Evolutionary conservation across 2,888 invertebrate species (phyloP), one percentile per base, ranked within the genome.

Genomic region (Melinopterus prodromus): DNA sequence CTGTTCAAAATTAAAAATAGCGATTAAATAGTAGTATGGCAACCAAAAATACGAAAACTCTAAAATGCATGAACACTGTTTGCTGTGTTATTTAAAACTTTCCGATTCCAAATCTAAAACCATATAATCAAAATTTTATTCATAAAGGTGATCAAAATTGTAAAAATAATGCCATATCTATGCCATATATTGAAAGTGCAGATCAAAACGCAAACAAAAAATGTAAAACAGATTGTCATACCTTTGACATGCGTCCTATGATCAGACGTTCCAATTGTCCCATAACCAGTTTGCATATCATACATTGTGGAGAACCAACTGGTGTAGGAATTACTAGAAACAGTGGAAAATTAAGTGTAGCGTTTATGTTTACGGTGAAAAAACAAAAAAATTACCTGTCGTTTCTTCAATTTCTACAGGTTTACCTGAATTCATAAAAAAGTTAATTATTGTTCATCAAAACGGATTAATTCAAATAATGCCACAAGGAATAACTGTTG

Each of bases 221-320:
- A 72, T 14, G 2, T 35, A 72, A 16, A 16, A 26, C 14, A 15
- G 26, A 15, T 72, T 74, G n/a, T n/a, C 15, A 86, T 85, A 93
- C 93, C 85, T 92, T 93, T 72, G 94, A 95, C 93, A 85, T 95
- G 92, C 84, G 92, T 92, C 85, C 97, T 90, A 84, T 93, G 90
- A 80, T 92, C 90, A 78, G 38, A 7, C 35, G 72, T 86, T 96
- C 95, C 80, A 97, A 87, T 87, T 95, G 92, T 77, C 93, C 91
- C 91, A 97, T 93, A 1, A 95, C 90, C 86, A 94, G 94, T 90
- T 97, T 95, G 88, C 98, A 98, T 26, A 97, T 86, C 6, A 93
- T 91, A 88, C 98, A 97, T 37, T 91, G 89, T 0, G 89, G 86
- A n/a, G 81, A 84, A 69, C 75, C 71, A 15, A 80, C 36, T 0